These are phyloP conservation scores for Myotis daubentonii DNA, from an alignment of 2,797 vertebrate species.

Conservation along the genomic window DNA sequence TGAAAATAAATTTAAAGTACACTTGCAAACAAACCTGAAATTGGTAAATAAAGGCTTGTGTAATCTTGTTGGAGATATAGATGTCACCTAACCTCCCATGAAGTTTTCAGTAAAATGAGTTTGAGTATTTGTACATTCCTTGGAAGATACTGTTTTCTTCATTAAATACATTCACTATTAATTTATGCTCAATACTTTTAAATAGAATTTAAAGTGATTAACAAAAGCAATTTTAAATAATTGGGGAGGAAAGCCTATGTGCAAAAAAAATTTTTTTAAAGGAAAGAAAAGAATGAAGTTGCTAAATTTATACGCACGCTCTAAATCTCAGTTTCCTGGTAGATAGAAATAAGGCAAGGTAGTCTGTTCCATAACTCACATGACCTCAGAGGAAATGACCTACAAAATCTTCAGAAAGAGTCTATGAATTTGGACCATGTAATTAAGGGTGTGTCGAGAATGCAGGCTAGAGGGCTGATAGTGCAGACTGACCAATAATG, in stretches of 20 bases:
- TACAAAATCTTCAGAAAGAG: background rate
- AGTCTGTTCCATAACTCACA: background rate
- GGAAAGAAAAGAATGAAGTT: background rate
- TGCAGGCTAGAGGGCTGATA: background rate
- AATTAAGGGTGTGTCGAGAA: background rate
- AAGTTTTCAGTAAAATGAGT: background rate
- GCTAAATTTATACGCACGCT: background rate
- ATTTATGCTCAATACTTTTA: background rate
- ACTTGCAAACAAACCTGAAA: background rate
- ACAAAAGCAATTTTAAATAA: background rate
- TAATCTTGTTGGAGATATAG: background rate
- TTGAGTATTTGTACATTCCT: background rate
- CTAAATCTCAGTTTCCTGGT: background rate
- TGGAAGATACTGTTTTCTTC: background rate
- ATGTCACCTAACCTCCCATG: background rate
- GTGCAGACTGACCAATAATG: background rate
- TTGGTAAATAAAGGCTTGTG: background rate
- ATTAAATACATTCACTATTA: background rate
- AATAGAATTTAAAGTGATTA: background rate
- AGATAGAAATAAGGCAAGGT: background rate
- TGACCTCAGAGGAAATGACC: background rate
- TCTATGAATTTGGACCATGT: background rate
- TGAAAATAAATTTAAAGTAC: background rate
- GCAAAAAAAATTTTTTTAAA: background rate
- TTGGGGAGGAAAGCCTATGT: background rate